Conservation (phyloP, 2,888 invertebrate genomes). For the Caradrina clavipalpis region DNA sequence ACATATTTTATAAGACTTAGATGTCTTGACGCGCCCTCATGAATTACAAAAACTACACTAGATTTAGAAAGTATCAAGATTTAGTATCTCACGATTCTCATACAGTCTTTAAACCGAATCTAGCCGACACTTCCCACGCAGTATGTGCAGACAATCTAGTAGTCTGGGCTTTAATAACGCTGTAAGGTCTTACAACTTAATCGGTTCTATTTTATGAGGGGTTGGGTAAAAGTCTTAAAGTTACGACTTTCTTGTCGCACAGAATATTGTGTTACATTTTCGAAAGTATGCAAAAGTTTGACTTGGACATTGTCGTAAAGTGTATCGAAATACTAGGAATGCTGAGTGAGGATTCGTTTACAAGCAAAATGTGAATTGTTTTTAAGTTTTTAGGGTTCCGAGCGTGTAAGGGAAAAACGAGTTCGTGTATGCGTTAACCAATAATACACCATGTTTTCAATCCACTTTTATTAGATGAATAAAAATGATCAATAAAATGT, state of each 20-base stretch:
- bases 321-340: slow-evolving; percentile 24
- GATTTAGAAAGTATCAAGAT: too few species aligned
- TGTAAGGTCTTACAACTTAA: slow-evolving; percentile 48
- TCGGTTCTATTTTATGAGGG: slow-evolving; percentile 55
- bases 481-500: too few species aligned
- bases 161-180: slow-evolving; percentile 58
- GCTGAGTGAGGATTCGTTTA: slow-evolving; percentile 3
- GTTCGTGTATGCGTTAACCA: too few species aligned
- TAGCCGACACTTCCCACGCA: slow-evolving; percentile 54
- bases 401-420: not conserved
- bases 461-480: too few species aligned
- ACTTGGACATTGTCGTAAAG: slow-evolving; percentile 12
- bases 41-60: not conserved
- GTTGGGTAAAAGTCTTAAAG: slow-evolving; percentile 13
- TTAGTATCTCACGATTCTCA: not conserved
- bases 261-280: slow-evolving; percentile 32
- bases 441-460: too few species aligned
- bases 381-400: not conserved
- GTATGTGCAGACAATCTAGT: slow-evolving; percentile 53
- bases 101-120: slow-evolving; percentile 19
- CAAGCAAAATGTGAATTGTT: not conserved
- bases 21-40: not conserved
- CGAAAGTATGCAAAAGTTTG: slow-evolving; percentile 15
- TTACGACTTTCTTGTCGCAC: slow-evolving; percentile 33
- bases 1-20: too few species aligned